Conservation (phyloP, 2,113 vertebrate genomes). For the Elephas maximus region DNA sequence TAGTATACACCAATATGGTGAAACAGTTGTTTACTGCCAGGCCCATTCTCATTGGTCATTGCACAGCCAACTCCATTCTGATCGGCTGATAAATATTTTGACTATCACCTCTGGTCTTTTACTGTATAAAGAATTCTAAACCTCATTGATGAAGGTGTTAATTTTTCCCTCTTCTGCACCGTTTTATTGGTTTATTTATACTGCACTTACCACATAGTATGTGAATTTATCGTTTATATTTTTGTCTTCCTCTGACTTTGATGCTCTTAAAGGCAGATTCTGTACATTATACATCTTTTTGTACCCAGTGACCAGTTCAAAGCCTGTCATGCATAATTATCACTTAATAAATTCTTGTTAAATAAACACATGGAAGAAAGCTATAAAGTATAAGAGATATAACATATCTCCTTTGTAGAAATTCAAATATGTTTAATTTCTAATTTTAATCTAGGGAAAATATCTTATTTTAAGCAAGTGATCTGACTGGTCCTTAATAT, state of each 20-base stretch:
- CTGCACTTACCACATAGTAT: neutral
- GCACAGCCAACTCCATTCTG: neutral
- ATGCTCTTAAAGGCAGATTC: neutral
- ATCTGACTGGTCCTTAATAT: neutral
- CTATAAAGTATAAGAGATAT: neutral
- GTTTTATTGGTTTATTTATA: neutral
- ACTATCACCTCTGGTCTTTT: neutral
- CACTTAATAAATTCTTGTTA: conserved; percentile 25
- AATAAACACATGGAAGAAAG: conserved; percentile 10
- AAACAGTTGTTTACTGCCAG: neutral
- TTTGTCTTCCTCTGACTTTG: conserved; percentile 11
- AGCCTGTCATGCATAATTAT: neutral
- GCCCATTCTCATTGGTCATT: neutral
- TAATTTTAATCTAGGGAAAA: conserved; percentile 30
- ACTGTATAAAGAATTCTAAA: neutral
- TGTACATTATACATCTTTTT: neutral
- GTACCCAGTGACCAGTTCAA: neutral
- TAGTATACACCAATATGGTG: neutral
- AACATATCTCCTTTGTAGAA: conserved; percentile 32
- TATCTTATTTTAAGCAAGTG: conserved; percentile 29
- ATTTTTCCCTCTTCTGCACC: neutral
- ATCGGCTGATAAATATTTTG: neutral
- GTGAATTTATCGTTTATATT: neutral
- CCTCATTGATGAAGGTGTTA: conserved; percentile 39
- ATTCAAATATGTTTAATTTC: conserved; percentile 56